Percentiles rank a stretch among this genome's conserved stretches.
These are phyloP conservation scores for Enteromius anoplus DNA, from an alignment of 2,797 vertebrate species.

Conservation along the genomic window DNA sequence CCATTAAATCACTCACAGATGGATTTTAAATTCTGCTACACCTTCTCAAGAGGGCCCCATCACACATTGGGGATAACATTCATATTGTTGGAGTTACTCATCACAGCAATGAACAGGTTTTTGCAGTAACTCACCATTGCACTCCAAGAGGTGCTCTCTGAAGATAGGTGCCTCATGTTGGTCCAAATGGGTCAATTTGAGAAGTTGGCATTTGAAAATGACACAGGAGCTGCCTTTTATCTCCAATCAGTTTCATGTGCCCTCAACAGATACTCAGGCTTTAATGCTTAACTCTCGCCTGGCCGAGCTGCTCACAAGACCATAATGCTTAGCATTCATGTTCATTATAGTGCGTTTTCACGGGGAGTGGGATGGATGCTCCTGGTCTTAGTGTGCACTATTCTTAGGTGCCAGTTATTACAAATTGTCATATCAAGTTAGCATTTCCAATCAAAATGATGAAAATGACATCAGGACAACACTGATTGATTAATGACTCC, in stretches of 20 bases:
- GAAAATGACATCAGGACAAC: not conserved
- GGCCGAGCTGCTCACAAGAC: constrained; percentile 76
- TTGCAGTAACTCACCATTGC: constrained; percentile 12
- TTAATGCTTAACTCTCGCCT: constrained; percentile 78
- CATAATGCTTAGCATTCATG: not conserved
- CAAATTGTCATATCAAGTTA: not conserved
- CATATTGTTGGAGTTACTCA: not conserved
- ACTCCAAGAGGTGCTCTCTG: not conserved
- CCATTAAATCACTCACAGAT: constrained; percentile 78
- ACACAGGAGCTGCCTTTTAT: constrained; percentile 79
- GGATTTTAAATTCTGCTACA: constrained; percentile 64
- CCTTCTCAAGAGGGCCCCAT: constrained; percentile 6
- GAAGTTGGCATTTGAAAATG: constrained; percentile 75
- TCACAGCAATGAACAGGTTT: constrained; percentile 12
- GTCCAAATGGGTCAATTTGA: constrained; percentile 68
- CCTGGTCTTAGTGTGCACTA: not conserved
- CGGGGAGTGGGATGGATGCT: not conserved
- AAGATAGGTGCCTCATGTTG: constrained; percentile 46
- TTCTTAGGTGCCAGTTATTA: not conserved
- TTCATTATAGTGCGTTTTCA: too few species aligned
- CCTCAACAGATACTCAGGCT: constrained; percentile 78
- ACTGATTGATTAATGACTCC: not conserved
- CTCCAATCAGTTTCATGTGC: constrained; percentile 79
- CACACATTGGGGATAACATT: constrained; percentile 51
- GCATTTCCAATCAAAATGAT: not conserved